phyloP scores from a whole-genome alignment of 2,888 invertebrate genomes.

The Papilio demoleus region DNA sequence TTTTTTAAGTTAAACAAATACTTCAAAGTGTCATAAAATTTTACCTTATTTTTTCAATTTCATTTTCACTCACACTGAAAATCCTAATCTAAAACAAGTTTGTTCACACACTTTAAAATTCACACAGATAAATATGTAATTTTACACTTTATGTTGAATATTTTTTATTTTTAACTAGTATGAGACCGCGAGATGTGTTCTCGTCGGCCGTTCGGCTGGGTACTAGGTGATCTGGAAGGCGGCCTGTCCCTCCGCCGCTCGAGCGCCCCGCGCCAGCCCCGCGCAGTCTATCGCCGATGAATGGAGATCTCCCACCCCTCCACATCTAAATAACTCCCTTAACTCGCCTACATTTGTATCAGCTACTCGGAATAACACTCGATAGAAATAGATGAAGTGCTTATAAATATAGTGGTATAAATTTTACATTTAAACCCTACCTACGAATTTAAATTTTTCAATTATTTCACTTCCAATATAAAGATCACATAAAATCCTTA shows the following conservation, averaged over 20 bases:
- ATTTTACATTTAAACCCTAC: conserved; percentile 22
- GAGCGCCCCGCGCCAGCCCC: conserved; percentile 53
- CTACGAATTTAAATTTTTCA: background rate
- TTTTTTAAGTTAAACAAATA: background rate
- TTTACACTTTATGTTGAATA: background rate
- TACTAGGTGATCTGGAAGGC: conserved; percentile 66
- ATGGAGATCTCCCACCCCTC: conserved; percentile 68
- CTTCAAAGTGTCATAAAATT: background rate
- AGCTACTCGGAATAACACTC: conserved; percentile 66
- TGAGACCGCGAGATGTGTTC: conserved; percentile 48
- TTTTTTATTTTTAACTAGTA: conserved; percentile 1
- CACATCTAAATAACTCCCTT: conserved; percentile 63
- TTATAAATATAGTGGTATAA: conserved; percentile 61
- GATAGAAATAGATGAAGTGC: conserved; percentile 71
- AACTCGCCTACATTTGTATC: conserved; percentile 67
- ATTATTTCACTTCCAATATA: background rate
- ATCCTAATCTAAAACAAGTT: background rate
- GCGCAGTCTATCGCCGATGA: conserved; percentile 78
- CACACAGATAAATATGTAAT: background rate
- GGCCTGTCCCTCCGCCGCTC: conserved; percentile 47
- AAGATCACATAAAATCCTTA: background rate
- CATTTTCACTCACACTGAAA: background rate
- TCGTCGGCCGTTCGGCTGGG: conserved; percentile 57
- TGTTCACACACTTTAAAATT: background rate
- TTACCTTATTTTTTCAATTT: background rate